Conservation (phyloP, 2,797 vertebrate genomes). For the Chiroxiphia lanceolata region DNA sequence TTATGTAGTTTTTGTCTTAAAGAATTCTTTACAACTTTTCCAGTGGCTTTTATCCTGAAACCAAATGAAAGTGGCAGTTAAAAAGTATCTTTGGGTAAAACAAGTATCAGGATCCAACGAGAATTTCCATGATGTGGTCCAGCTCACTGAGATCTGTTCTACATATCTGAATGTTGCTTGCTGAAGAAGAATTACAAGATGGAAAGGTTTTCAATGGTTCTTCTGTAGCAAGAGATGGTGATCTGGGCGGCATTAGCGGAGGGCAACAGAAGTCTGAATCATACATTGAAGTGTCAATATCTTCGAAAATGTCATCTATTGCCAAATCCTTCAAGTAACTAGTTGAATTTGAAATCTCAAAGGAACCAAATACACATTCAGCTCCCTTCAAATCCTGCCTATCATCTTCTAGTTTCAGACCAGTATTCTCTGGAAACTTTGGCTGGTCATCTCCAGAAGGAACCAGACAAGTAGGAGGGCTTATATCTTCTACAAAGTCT, state of each 20-base stretch:
- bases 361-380: slow-evolving; percentile 76
- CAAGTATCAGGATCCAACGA: slow-evolving; percentile 83
- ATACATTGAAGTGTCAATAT: slow-evolving; percentile 90
- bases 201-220: slow-evolving; percentile 78
- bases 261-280: slow-evolving; percentile 83
- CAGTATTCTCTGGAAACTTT: slow-evolving; percentile 58
- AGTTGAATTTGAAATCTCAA: slow-evolving; percentile 82
- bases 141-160: slow-evolving; percentile 85
- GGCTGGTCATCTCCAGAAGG: slow-evolving; percentile 72
- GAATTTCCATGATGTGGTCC: slow-evolving; percentile 91
- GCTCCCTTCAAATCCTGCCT: slow-evolving; percentile 68
- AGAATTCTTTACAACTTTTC: slow-evolving; percentile 44
- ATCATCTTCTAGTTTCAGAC: slow-evolving; percentile 65
- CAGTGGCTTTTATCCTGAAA: slow-evolving; percentile 63
- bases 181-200: slow-evolving; percentile 71
- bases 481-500: slow-evolving; percentile 77
- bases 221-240: slow-evolving; percentile 71
- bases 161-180: slow-evolving; percentile 79
- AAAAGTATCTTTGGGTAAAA: slow-evolving; percentile 69
- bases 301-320: slow-evolving; percentile 88
- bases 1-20: slow-evolving; percentile 14
- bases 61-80: slow-evolving; percentile 51
- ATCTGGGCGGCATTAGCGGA: slow-evolving; percentile 62
- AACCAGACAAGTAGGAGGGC: slow-evolving; percentile 70
- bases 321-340: slow-evolving; percentile 87